Percentiles rank a stretch among this genome's conserved stretches.
Evolutionary conservation across 2,797 vertebrate genomes (phyloP).

Genomic region (Thaleichthys pacificus): DNA sequence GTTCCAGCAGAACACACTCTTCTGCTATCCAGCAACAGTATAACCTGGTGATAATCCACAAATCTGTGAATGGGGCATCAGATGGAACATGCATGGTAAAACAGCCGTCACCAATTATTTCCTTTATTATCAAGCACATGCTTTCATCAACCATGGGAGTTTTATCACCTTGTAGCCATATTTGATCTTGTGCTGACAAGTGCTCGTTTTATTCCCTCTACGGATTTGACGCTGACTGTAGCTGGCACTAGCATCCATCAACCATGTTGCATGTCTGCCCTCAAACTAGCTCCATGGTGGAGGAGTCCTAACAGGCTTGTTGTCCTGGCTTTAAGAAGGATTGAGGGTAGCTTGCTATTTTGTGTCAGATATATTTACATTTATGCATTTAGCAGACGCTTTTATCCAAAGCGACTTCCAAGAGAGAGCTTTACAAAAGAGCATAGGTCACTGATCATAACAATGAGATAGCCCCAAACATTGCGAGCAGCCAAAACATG

Average conservation of each 20-base stretch:
- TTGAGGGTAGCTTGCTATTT: too few species aligned
- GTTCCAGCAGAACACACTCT: too few species aligned
- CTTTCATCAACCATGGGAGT: constrained; percentile 44
- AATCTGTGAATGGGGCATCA: constrained; percentile 35
- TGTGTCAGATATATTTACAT: too few species aligned
- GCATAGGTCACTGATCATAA: too few species aligned
- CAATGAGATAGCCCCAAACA: too few species aligned
- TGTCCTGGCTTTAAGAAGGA: too few species aligned
- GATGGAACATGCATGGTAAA: constrained; percentile 51
- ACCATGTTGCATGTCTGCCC: constrained; percentile 42
- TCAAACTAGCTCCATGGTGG: not conserved
- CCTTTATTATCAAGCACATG: constrained; percentile 55
- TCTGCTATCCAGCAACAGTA: too few species aligned
- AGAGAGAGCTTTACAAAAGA: too few species aligned
- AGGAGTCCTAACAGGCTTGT: not conserved
- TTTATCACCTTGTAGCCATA: constrained; percentile 44
- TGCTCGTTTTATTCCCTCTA: constrained; percentile 42
- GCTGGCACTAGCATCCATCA: constrained; percentile 58
- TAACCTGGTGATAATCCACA: too few species aligned
- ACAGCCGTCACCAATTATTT: constrained; percentile 60
- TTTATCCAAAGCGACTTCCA: too few species aligned
- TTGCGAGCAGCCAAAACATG: too few species aligned
- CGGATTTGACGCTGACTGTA: not conserved
- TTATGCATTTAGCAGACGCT: too few species aligned
- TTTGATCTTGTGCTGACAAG: constrained; percentile 63